Conservation (phyloP, 2,797 vertebrate genomes). For the Siniperca obscura region DNA sequence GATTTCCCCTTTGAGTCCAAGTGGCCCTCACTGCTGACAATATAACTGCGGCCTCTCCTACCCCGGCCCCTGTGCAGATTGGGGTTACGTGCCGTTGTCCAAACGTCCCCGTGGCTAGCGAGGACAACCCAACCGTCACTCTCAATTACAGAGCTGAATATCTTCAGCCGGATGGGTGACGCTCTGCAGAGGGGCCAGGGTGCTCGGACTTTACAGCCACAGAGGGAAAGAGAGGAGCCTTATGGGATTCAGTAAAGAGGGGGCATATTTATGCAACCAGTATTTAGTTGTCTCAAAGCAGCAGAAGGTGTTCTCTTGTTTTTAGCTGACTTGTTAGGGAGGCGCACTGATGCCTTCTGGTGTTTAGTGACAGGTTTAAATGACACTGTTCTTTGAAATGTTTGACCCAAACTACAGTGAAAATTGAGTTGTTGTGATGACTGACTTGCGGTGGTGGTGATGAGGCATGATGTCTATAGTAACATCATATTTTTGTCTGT, state of each 20-base stretch:
- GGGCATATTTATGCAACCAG: conserved; percentile 18
- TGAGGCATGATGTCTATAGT: neutral
- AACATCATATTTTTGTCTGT: neutral
- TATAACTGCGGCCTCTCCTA: conserved; percentile 72
- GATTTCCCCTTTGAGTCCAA: conserved; percentile 74
- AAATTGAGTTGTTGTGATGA: conserved; percentile 25
- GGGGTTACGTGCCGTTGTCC: conserved; percentile 76
- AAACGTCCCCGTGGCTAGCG: conserved; percentile 68
- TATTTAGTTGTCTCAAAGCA: conserved; percentile 23
- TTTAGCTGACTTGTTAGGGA: conserved; percentile 19
- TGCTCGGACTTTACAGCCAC: conserved; percentile 57
- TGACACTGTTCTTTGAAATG: neutral
- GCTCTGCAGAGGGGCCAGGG: conserved; percentile 69
- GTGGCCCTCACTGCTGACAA: conserved; percentile 77
- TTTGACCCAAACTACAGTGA: neutral
- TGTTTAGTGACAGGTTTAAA: conserved; percentile 31
- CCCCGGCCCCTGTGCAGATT: conserved; percentile 73
- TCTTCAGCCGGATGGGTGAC: conserved; percentile 63
- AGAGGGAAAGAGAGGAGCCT: conserved; percentile 39
- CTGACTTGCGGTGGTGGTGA: conserved; percentile 52
- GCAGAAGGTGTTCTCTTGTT: conserved; percentile 42
- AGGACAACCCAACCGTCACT: conserved; percentile 82
- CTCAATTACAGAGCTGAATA: conserved; percentile 86
- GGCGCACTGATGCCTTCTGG: conserved; percentile 11
- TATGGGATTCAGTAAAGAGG: conserved; percentile 51